Evolutionary conservation across 2,888 invertebrate species (phyloP), one percentile per base, ranked within the genome.

Genomic region (Lepidocyrtinus sp.): DNA sequence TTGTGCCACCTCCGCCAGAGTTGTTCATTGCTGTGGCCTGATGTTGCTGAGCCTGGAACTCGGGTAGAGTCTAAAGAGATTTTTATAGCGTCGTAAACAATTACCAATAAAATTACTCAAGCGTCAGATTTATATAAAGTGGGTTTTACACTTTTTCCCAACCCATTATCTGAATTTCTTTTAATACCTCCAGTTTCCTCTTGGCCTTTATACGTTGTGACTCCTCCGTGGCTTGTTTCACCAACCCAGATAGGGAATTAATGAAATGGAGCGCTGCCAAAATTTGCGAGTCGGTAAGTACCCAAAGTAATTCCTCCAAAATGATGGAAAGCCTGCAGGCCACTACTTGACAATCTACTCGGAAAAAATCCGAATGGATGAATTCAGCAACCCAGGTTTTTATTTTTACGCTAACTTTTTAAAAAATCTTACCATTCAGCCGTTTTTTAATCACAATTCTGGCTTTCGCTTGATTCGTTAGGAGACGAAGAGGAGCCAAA

Each of bases 261-360:
- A 96, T 92, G 89, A 98, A 95, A 87, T 95, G 94, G 26, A 98
- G 90, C 68, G 97, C 97, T 15, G 98, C 98, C 87, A 97, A 94
- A 55, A 98, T 90, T 89, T 98, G 98, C 0, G 97, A 96, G 89
- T 98, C 98, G 0, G 98, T 98, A 81, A 98, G 90, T 59, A 99
- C 98, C 98, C 99, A 99, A 27, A 99, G 91, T 65, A 99, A 91
- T 88, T 99, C 98, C 89, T 99, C 98, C 85, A 99, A 92, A 86
- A 98, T 95, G 72, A 99, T 91, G 75, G 96, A 95, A 83, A 99
- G 91, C 72, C 97, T 92, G 25, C 98, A 98, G 0, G 97, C 96
- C 88, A 98, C 90, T 74, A 99, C 93, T 84, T 95, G 94, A 88
- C 98, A 98, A 90, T 99, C 99, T 96, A n/a, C n/a, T n/a, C n/a